Base-by-base conservation (phyloP, 2,797 vertebrate genomes). In the Enteromius argenteus region DNA sequence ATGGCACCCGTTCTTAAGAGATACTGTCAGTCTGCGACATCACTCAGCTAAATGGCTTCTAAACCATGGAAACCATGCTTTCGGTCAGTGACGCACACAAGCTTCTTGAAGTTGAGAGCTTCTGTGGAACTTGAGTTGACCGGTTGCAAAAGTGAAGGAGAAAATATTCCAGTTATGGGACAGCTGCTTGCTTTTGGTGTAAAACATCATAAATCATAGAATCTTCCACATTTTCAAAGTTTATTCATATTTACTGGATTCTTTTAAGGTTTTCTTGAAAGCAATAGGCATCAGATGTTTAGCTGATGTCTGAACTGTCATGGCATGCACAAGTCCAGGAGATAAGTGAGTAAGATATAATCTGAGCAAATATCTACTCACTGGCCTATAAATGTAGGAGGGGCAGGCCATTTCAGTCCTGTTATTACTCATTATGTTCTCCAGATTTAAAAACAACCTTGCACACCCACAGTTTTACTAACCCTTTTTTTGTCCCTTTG, bases 131-230 rank as follows among this genome's bases (percentile, higher is more conserved):
- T 73, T 69, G 60, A 83, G 85, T 79, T 79, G 77, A 83, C 79
- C 74, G 83, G 46, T 77, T 51, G 71, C 64, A 37, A 58, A 79
- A 62, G 51, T 80, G 67, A 85, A 80, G 15, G 67, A 78, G 64
- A 56, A 72, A 80, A 56, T 66, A 76, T 82, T 86, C 77, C 35
- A 83, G 79, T 74, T 77, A 88, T 88, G 79, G 35, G 84, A 66
- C 84, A 23, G 32, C 87, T 91, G 87, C 73, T 90, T 86, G 80
- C 69, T 69, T 83, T 91, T 89, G 66, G 89, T 82, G 15, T 53
- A 49, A 35, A 58, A 82, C 86, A 84, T 76, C 46, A 64, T 90
- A 90, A 91, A 92, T 89, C 86, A 85, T 78, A 62, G 68, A 66
- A 85, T 82, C 72, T 85, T 77, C 27, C 42, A n/a, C 17, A 17